Conservation (phyloP, 2,888 invertebrate genomes). For the Koerneria pararmatus region DNA sequence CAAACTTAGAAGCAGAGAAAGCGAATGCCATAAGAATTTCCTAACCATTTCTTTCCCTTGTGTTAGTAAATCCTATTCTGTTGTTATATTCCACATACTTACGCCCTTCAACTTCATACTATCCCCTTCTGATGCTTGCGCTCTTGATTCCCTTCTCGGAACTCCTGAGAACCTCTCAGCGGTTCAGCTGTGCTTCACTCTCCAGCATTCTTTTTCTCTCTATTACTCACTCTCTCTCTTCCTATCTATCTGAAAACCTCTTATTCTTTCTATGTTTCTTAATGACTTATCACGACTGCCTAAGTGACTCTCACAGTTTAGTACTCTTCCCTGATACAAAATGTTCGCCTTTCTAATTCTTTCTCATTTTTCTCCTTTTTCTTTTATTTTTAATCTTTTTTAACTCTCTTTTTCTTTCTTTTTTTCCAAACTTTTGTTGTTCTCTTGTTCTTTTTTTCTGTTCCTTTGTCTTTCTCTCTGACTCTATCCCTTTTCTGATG, state of each 20-base stretch:
- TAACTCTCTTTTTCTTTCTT: too few relatives aligned
- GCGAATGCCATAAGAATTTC: background rate
- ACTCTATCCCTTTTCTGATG: background rate
- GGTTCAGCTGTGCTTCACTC: background rate
- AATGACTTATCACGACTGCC: background rate
- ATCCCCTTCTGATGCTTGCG: background rate
- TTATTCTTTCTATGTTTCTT: conserved; percentile 8
- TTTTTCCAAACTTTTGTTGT: background rate
- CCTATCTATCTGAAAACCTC: background rate
- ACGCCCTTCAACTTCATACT: background rate
- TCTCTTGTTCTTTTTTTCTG: background rate
- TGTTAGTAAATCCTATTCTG: too few relatives aligned
- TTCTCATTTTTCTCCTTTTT: too few relatives aligned
- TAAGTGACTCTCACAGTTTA: background rate
- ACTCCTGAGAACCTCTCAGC: background rate
- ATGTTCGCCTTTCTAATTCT: background rate
- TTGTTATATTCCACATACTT: too few relatives aligned
- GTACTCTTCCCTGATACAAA: background rate
- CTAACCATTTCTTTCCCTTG: background rate
- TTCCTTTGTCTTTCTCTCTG: background rate
- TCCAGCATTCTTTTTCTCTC: conserved; percentile 7
- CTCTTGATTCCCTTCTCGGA: conserved; percentile 1
- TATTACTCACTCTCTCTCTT: background rate
- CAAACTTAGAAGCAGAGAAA: background rate
- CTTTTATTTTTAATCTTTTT: too few relatives aligned